A percentile compares a stretch with the other conserved stretches of the same genome.
Conservation (phyloP, 1,140 invertebrate genomes). For the Dendroctonus valens region DNA sequence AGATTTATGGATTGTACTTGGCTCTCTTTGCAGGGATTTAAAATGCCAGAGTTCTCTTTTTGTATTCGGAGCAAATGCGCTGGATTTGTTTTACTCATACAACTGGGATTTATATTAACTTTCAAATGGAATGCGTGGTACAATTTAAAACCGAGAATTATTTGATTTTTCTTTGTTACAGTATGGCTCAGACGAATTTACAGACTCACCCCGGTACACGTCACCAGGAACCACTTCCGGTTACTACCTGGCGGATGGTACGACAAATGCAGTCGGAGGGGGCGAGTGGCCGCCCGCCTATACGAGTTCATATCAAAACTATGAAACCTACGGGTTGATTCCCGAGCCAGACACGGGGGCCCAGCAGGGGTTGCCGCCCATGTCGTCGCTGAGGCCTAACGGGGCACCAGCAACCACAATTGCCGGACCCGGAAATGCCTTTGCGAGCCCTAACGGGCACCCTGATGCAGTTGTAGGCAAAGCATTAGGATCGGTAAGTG, state of each 20-base stretch:
- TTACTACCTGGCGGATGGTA: slow-evolving; percentile 55
- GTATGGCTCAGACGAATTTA: slow-evolving; percentile 87
- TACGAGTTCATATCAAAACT: slow-evolving; percentile 54
- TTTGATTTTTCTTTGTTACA: slow-evolving; percentile 53
- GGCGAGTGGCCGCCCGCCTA: slow-evolving; percentile 50
- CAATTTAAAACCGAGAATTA: background rate
- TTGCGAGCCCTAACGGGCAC: slow-evolving; percentile 56
- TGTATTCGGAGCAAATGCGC: too few species aligned
- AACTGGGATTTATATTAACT: too few species aligned
- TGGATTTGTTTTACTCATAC: too few species aligned
- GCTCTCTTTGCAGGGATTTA: too few species aligned
- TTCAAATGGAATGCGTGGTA: too few species aligned
- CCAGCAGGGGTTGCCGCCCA: slow-evolving; percentile 81
- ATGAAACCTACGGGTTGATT: slow-evolving; percentile 59
- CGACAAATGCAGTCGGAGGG: slow-evolving; percentile 37
- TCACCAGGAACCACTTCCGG: slow-evolving; percentile 70
- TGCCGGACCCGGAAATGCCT: slow-evolving; percentile 51
- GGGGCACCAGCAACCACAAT: slow-evolving; percentile 54
- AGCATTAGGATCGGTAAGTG: slow-evolving; percentile 70
- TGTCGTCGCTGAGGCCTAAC: slow-evolving; percentile 84
- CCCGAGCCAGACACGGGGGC: slow-evolving; percentile 55
- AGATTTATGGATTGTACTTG: too few species aligned
- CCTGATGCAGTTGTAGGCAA: slow-evolving; percentile 77
- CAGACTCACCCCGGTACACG: slow-evolving; percentile 79
- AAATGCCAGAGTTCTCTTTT: background rate